Evolutionary conservation across 2,888 invertebrate species (phyloP), one percentile per base, ranked within the genome.

Genomic region (Philereme transversata): DNA sequence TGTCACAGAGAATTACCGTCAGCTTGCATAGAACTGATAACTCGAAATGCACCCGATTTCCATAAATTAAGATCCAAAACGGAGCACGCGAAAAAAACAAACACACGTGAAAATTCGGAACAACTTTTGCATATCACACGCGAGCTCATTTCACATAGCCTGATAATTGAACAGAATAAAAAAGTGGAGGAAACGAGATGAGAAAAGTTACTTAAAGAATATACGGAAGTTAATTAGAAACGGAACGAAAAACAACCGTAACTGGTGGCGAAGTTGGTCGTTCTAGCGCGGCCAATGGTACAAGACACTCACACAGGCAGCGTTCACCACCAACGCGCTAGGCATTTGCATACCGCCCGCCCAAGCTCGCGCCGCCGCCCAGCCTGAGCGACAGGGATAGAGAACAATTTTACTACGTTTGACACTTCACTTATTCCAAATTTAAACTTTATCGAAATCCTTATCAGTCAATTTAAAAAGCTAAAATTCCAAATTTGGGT

Each of bases 281-380:
- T 90, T 92, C 92, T 93, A 92, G 86, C 87, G 87, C 86, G 88
- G 89, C 90, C 91, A 91, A 91, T 90, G 88, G 91, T 89, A 90
- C 87, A 87, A 81, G 82, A 79, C 86, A 91, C 91, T 75, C 90
- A 90, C 90, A 90, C 89, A 86, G 79, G 66, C 77, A 81, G 79
- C 60, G 61, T 82, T 83, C 85, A 82, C 85, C 48, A 83, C 87
- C 83, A 82, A 85, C 82, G 87, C 79, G 78, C 85, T 80, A 86
- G 83, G 87, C 90, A 93, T 93, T 93, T 93, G 93, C 93, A 93
- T 93, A 92, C 91, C 93, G 92, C 90, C 91, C 91, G 91, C 90
- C 92, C 92, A 86, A 79, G 89, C 90, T 86, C 87, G 87, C 88
- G 86, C 87, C 88, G 90, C 88, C 90, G 90, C 91, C 91, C 88